phyloP scores from a whole-genome alignment of 2,888 invertebrate genomes.

The Copidosoma aretas region DNA sequence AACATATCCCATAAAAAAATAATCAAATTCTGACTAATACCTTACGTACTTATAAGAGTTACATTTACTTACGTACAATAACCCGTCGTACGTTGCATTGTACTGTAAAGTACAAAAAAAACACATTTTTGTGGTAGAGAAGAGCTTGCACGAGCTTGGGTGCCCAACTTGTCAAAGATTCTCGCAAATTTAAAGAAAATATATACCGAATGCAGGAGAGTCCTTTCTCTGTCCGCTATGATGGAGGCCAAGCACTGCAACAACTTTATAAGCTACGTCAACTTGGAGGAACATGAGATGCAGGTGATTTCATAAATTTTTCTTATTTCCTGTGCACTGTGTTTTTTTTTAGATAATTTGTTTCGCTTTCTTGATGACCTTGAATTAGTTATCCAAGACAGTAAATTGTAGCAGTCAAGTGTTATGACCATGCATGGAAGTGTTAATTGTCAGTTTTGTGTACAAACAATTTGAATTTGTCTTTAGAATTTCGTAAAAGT shows the following conservation, averaged over 20 bases:
- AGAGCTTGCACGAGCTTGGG: no score
- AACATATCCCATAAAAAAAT: no score
- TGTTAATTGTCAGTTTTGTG: no score
- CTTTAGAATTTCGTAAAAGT: background rate
- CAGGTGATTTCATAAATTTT: slow-evolving; percentile 53
- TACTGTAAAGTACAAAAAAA: no score
- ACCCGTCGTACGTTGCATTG: no score
- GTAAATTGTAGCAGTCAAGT: background rate
- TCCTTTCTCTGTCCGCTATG: slow-evolving; percentile 46
- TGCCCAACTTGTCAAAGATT: slow-evolving; percentile 1
- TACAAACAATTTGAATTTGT: background rate
- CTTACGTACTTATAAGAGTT: no score
- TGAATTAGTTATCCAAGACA: background rate
- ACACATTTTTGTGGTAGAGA: no score
- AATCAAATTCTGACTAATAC: no score
- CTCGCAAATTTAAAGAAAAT: slow-evolving; percentile 37
- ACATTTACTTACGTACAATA: no score
- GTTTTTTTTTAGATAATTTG: no score
- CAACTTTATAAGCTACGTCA: slow-evolving; percentile 63
- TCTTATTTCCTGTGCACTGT: background rate
- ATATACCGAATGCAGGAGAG: slow-evolving; percentile 43
- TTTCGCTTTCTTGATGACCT: background rate
- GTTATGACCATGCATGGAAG: background rate
- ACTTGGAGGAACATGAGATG: slow-evolving; percentile 61
- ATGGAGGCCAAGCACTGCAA: slow-evolving; percentile 61